These are phyloP conservation scores for Eretmochelys imbricata DNA, from an alignment of 2,113 vertebrate genomes.

Conservation along the genomic window DNA sequence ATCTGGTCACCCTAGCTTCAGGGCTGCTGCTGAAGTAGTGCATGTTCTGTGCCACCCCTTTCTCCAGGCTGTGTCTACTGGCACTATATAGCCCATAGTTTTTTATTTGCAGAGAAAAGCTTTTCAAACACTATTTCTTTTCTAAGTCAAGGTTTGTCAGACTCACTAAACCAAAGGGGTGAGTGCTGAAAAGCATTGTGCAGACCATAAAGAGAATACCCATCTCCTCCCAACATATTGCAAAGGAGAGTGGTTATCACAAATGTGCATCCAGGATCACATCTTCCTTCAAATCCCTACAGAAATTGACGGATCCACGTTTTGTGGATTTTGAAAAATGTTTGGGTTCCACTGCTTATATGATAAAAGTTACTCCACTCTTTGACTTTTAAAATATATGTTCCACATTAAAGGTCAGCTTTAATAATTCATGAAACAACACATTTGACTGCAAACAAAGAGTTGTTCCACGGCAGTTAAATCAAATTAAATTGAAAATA, in stretches of 20 bases:
- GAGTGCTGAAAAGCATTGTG: background rate
- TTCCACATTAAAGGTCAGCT: background rate
- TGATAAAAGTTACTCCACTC: background rate
- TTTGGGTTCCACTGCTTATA: background rate
- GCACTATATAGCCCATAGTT: background rate
- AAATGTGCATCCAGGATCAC: background rate
- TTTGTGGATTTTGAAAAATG: background rate
- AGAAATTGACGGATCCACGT: fast-evolving
- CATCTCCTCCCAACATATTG: background rate
- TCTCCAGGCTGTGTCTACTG: background rate
- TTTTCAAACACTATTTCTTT: background rate
- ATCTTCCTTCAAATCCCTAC: background rate
- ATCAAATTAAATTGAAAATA: fast-evolving
- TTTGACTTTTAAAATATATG: background rate
- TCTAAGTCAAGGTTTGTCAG: background rate
- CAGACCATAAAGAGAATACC: background rate
- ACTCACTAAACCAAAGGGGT: background rate
- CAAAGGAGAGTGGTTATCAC: background rate
- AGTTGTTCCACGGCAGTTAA: background rate
- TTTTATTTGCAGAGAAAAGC: background rate
- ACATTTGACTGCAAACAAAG: background rate
- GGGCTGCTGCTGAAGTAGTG: background rate
- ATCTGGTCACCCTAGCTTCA: no score
- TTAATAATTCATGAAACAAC: background rate
- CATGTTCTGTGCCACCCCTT: background rate